Evolutionary conservation across 2,797 vertebrate genomes (phyloP), one percentile per base, ranked within the genome.

Genomic region (Coreius guichenoti): DNA sequence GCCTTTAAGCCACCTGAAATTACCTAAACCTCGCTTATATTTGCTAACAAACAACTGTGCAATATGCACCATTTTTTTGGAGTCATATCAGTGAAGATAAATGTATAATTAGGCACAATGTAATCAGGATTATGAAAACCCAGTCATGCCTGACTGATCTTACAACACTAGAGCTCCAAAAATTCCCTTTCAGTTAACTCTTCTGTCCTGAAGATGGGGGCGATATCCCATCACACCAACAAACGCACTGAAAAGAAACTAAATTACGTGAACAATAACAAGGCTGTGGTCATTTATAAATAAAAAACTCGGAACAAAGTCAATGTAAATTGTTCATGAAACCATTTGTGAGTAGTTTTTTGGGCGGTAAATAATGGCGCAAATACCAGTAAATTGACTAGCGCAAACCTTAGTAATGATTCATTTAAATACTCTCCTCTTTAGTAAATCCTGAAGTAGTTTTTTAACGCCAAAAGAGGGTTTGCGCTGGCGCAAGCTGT

Each of bases 141-240:
- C 23, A 58, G n/a, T 33, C 39, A 67, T 67, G 36, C 26, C 68
- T 29, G 29, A 23, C 36, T 61, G n/a, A 29, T 72, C 14, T 51
- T 72, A 61, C 36, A 61, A 47, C 33, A 39, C 36, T 11, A 73
- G 33, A 82, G 80, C 81, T 82, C 69, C 11, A 5, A 36, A 33
- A 39, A 14, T 3, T 39, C 45, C 31, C 58, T 47, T 61, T 63
- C 1, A 19, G 17, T 36, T 54, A 36, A 47, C 14, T 36, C 45
- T 21, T 63, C n/a, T 45, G 19, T 49, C 45, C 26, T 70, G 17
- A 29, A 43, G 49, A 81, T 26, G 3, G 23, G n/a, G 68, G 68
- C 11, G 12, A 47, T 61, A 45, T 73, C 58, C 2, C 14, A 43
- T 81, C 23, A 21, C 39, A 12, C 49, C 33, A 23, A 82, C 49